Percentiles rank a stretch among this genome's conserved stretches.
phyloP scores from a whole-genome alignment of 2,888 invertebrate genomes.

The Andricus curvator region DNA sequence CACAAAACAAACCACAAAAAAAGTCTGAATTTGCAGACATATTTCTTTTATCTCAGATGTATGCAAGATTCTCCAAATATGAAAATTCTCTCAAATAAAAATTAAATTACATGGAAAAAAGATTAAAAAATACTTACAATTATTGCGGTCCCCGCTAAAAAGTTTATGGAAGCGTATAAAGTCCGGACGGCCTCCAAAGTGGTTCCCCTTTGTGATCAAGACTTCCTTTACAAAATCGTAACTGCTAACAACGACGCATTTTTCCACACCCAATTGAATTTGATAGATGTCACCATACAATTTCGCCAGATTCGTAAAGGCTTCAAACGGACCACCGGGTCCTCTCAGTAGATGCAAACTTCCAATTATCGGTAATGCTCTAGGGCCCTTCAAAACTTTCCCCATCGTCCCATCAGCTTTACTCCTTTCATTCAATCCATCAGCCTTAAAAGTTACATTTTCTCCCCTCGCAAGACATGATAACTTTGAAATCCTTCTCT shows the following conservation, averaged over 20 bases:
- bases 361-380: constrained; percentile 84
- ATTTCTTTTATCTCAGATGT: neutral
- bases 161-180: constrained; percentile 89
- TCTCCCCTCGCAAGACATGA: constrained; percentile 32
- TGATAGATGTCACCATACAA: constrained; percentile 87
- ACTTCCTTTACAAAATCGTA: constrained; percentile 87
- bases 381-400: constrained; percentile 60
- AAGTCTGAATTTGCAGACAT: neutral
- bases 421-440: constrained; percentile 29
- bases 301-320: constrained; percentile 85
- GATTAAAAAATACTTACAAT: constrained; percentile 84
- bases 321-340: constrained; percentile 84
- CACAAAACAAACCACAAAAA: neutral
- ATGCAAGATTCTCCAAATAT: neutral
- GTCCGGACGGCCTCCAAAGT: constrained; percentile 91
- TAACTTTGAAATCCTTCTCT: constrained; percentile 44
- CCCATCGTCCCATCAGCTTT: neutral
- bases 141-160: constrained; percentile 91
- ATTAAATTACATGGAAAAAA: neutral
- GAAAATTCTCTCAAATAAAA: neutral
- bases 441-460: constrained; percentile 23
- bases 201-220: constrained; percentile 88
- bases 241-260: constrained; percentile 88
- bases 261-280: constrained; percentile 84
- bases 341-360: constrained; percentile 84